Base-by-base conservation (phyloP, 2,888 invertebrate species). In the Drosophila demipolita region DNA sequence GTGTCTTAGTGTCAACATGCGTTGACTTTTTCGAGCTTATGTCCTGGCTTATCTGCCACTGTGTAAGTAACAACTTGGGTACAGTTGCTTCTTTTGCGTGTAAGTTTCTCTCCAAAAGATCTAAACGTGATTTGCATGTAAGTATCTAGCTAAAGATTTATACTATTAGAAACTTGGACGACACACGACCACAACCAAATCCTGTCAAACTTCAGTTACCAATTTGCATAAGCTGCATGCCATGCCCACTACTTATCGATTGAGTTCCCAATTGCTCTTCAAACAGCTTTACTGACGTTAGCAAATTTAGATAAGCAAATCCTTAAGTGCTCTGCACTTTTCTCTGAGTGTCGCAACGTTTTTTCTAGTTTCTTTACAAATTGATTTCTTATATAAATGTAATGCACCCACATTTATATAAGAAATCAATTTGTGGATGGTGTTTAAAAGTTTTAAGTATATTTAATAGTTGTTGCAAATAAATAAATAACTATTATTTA, bases 1-100 rank as follows among this genome's bases (percentile, higher is more conserved):
- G 87, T 89, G 82, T 78, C 87, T 83, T 79, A 83, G 83, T 87
- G 87, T 89, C 87, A 89, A 89, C 87, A 87, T 83, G 87, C 87
- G 89, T 87, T 84, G 80, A 87, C 78, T 84, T 68, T 87, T 72
- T 73, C 70, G 70, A 83, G 81, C 83, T 78, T 75, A 80, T 72
- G 79, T 67, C 72, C 66, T 66, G 66, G 73, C 76, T 78, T 78
- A 71, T 80, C 60, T 73, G 73, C 69, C 66, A 75, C 69, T 73
- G 57, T 73, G 67, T 66, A 66, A 55, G 66, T 72, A 64, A 55
- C 58, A 76, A 66, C 60, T 75, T 63, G 69, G 86, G 84, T 85
- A 85, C 85, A 85, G 85, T 88, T 83, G 81, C 66, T 69, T 64
- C 79, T 53, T 53, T 62, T 52, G 55, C 63, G 36, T 69, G 55